Base-by-base conservation (phyloP, 2,888 invertebrate genomes). In the Aporophyla lueneburgensis region DNA sequence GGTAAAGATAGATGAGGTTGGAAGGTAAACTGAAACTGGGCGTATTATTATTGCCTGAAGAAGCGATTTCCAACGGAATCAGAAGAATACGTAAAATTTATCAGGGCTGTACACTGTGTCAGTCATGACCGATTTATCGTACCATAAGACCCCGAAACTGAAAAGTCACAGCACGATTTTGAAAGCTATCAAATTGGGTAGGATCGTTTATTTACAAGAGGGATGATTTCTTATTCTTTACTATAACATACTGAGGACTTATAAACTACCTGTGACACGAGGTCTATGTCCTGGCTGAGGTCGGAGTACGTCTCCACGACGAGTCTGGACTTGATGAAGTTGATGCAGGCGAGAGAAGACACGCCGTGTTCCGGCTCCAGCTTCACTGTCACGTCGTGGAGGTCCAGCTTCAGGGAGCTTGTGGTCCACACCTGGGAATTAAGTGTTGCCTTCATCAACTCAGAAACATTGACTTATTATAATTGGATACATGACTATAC, bases 321-420 rank as follows among this genome's bases (percentile, higher is more conserved):
- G 63, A 99, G 96, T 27, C 98, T 97, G 0, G 99, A 99, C 93
- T 98, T 98, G 85, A 99, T 98, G 93, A 99, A 99, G 95, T 99
- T 99, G 80, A 99, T 97, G 89, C 98, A 98, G 2, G 99, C 99
- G 66, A 99, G 96, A 10, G 98, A 97, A 1, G 96, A 93, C 61
- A 94, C 94, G 6, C 96, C 96, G 81, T 97, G 97, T 85, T 96
- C 95, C n/a, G 97, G 96, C 89, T 97, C 97, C 69, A 98, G 95
- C 87, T 97, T 97, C 74, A 99, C 97, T 0, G 98, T 98, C 24
- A 99, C 99, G 94, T 99, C 98, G 78, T 98, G 98, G 61, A 99
- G 96, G 89, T 99, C 98, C 76, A 99, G 96, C 88, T 97, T 97
- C 82, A 99, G 97, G 0, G 98, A 98, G n/a, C 98, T 97, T 62